Base-by-base conservation (phyloP, 2,113 vertebrate species). In the Neolamprologus modestus region DNA sequence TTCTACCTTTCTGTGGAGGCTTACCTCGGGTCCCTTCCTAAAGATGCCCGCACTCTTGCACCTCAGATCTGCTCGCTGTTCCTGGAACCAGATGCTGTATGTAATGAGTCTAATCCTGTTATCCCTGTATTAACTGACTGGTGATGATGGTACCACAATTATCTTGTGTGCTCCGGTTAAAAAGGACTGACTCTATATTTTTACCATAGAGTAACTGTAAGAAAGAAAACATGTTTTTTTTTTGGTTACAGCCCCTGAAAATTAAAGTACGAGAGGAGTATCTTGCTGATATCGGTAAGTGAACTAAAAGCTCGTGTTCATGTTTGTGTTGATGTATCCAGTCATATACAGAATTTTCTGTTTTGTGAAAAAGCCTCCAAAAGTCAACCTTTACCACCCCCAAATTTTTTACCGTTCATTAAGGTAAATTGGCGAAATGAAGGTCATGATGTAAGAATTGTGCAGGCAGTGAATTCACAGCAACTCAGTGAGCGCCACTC, bases 1-100 rank as follows among this genome's bases (percentile, higher is more conserved):
- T 98, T 99, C 86, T 98, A 98, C 93, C 88, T 99, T n/a, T 98
- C 97, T 2, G 91, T 96, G 5, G 98, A 99, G 68, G 97, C 97
- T 6, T 98, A 97, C 94, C 96, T 98, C 81, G 96, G 98, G 88
- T 96, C 95, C 9, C 93, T 91, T 2, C 47, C 96, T 24, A 98
- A 98, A 94, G 98, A 99, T 3, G 98, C 97, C 21, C 97, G 98
- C 2, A 82, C 73, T 2, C 91, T 98, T 12, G 97, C 97, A 4
- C 98, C 97, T 87, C 97, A 98, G 88, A 97, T 99, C 93, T 98
- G 97, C 97, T 97, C 96, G 71, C 97, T 97, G 85, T 99, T 98
- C 95, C 89, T 99, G 94, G 97, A 98, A 82, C 97, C 97, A 19
- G 97, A 94, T 3, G 97, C 98, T 50, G 98, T 99, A 92, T 93